phyloP scores from a whole-genome alignment of 2,797 vertebrate genomes.

The Agapornis canus region DNA sequence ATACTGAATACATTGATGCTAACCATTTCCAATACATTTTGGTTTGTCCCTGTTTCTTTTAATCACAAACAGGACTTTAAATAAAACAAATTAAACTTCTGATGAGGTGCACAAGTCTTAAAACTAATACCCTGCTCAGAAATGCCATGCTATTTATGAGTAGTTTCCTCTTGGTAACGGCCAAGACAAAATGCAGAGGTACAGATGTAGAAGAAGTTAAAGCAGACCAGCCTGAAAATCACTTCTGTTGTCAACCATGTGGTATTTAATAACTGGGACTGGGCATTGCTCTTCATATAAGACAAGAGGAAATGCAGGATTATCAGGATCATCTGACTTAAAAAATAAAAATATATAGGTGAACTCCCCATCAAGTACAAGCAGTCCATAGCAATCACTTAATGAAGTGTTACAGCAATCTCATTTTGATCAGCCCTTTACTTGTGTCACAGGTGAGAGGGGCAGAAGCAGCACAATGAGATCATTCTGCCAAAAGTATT shows the following conservation, averaged over 20 bases:
- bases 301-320: background rate
- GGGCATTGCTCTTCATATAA: background rate
- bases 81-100: slow-evolving; percentile 6
- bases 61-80: background rate
- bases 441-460: background rate
- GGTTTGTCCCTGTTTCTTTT: background rate
- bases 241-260: background rate
- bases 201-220: background rate
- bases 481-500: background rate
- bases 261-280: background rate
- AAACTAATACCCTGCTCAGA: background rate
- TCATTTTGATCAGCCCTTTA: background rate
- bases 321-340: background rate
- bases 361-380: background rate
- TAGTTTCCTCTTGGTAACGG: background rate
- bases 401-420: background rate
- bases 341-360: background rate
- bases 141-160: background rate
- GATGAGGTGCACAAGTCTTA: background rate
- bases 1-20: background rate
- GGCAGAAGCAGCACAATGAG: background rate
- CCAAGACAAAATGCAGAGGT: background rate
- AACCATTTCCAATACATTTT: background rate
- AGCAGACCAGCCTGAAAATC: background rate
- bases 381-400: background rate